Conservation (phyloP, 1,140 invertebrate species). For the Hestina assimilis region DNA sequence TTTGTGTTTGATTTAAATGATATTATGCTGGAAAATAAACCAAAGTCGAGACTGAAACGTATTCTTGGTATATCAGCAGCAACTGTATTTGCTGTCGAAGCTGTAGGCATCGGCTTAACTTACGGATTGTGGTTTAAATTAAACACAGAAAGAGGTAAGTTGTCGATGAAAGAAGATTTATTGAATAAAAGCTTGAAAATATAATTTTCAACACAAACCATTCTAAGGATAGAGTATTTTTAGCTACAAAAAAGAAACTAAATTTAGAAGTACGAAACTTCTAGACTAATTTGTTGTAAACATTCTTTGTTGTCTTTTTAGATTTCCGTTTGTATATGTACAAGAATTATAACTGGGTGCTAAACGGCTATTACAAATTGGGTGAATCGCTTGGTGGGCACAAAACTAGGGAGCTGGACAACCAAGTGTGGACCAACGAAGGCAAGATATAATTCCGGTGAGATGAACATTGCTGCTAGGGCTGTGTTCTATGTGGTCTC, state of each 20-base stretch:
- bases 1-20: neutral
- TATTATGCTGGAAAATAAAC: slow-evolving; percentile 81
- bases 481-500: slow-evolving; percentile 79
- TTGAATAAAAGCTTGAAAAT: neutral
- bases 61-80: slow-evolving; percentile 75
- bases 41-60: slow-evolving; percentile 76
- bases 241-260: no score
- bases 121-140: slow-evolving; percentile 81
- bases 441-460: slow-evolving; percentile 69
- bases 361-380: slow-evolving; percentile 81
- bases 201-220: neutral
- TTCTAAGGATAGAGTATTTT: neutral
- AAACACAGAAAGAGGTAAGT: slow-evolving; percentile 81
- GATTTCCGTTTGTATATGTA: slow-evolving; percentile 80
- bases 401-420: slow-evolving; percentile 75
- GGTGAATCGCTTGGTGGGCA: slow-evolving; percentile 79
- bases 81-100: slow-evolving; percentile 77
- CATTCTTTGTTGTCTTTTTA: slow-evolving; percentile 40
- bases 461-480: slow-evolving; percentile 73
- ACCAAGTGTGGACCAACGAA: slow-evolving; percentile 74
- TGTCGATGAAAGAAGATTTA: no score
- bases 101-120: slow-evolving; percentile 73
- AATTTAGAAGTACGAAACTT: no score
- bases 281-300: no score
- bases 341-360: slow-evolving; percentile 80